Conservation (phyloP, 2,888 invertebrate genomes). For the Tipula helvola region DNA sequence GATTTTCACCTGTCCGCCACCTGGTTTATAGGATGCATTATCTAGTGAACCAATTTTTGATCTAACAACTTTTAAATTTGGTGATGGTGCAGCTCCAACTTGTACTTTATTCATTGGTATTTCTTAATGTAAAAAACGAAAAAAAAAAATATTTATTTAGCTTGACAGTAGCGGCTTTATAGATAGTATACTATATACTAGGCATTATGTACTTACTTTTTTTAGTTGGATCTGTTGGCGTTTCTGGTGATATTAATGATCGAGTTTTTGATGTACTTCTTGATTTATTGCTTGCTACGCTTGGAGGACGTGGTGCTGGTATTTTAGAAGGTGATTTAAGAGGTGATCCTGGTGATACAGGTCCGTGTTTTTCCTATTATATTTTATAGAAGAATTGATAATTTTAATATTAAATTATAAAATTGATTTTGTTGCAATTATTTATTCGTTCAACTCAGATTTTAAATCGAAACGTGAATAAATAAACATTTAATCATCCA, state of each 20-base stretch:
- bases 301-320: constrained; percentile 36
- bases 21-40: constrained; percentile 81
- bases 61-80: constrained; percentile 80
- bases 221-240: constrained; percentile 46
- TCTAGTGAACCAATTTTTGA: constrained; percentile 87
- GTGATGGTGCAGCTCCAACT: constrained; percentile 84
- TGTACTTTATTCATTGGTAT: constrained; percentile 88
- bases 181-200: not conserved
- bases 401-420: not conserved
- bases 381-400: not conserved
- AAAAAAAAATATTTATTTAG: not conserved
- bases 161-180: not conserved
- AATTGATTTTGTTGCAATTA: not conserved
- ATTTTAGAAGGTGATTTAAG: constrained; percentile 48
- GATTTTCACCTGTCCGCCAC: constrained; percentile 78
- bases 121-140: constrained; percentile 38
- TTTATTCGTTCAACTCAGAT: not conserved
- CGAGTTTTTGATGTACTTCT: constrained; percentile 30
- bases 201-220: constrained; percentile 44
- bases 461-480: not conserved
- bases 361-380: constrained; percentile 48
- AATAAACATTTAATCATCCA: not conserved
- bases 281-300: constrained; percentile 36
- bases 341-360: constrained; percentile 53
- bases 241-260: constrained; percentile 52